Conservation (phyloP, 2,113 vertebrate species). For the Rhodinocichla rosea region DNA sequence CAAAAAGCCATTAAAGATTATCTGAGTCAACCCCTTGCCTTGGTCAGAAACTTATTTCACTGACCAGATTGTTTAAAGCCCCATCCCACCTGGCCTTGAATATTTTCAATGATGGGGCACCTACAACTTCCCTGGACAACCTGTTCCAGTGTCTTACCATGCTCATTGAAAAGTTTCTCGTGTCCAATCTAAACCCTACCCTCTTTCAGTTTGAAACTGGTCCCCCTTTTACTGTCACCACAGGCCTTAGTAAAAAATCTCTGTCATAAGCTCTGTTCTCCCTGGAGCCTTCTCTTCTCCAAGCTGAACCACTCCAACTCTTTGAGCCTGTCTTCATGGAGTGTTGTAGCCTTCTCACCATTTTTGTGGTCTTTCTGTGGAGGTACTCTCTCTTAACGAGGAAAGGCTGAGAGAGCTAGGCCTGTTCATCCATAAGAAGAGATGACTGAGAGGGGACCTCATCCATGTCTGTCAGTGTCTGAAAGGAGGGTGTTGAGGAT, state of each 20-base stretch:
- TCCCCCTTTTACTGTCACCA: not conserved
- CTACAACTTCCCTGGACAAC: not conserved
- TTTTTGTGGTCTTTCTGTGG: not conserved
- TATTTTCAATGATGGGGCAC: not conserved
- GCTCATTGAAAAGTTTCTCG: not conserved
- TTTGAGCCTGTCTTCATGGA: not conserved
- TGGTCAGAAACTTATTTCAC: not conserved
- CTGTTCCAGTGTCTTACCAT: not conserved
- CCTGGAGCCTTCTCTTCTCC: not conserved
- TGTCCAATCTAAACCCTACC: not conserved
- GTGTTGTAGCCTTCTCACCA: not conserved
- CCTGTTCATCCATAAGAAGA: not conserved
- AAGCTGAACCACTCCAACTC: not conserved
- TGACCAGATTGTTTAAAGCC: not conserved
- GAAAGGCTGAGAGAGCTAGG: not conserved
- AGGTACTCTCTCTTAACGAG: not conserved
- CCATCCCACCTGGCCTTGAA: not conserved
- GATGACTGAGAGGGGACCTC: accelerated
- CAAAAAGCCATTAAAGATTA: not conserved
- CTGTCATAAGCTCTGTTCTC: not conserved
- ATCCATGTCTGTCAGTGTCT: too few relatives aligned
- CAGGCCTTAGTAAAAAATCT: not conserved
- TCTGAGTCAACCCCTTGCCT: not conserved
- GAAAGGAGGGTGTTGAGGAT: not conserved
- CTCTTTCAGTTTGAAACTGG: not conserved